phyloP scores from a whole-genome alignment of 2,797 vertebrate species.

The Sciurus vulgaris region DNA sequence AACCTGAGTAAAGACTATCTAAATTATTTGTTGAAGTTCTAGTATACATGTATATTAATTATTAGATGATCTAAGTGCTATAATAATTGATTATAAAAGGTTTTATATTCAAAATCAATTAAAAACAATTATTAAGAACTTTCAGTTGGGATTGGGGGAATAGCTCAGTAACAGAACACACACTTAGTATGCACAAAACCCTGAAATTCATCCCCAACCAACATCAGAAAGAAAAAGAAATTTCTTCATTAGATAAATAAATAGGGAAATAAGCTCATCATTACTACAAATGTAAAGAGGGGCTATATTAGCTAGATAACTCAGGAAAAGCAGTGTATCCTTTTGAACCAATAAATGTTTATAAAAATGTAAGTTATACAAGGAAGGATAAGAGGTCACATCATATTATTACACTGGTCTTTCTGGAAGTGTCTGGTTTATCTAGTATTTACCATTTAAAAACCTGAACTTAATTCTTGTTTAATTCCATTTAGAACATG shows the following conservation, averaged over 20 bases:
- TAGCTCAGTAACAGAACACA: neutral
- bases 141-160: neutral
- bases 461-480: constrained; percentile 35
- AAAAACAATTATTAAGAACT: constrained; percentile 19
- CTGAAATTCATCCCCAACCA: neutral
- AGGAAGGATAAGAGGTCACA: neutral
- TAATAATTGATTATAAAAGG: neutral
- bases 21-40: constrained; percentile 50
- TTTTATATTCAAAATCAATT: constrained; percentile 48
- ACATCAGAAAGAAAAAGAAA: neutral
- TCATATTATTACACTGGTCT: neutral
- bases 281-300: neutral
- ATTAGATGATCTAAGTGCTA: constrained; percentile 16
- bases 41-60: constrained; percentile 53
- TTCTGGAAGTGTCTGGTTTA: neutral
- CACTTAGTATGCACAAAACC: neutral
- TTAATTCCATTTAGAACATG: constrained; percentile 14
- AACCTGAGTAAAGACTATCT: neutral
- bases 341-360: constrained; percentile 41
- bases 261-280: neutral
- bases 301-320: neutral
- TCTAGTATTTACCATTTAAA: constrained; percentile 10
- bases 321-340: neutral
- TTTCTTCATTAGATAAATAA: neutral
- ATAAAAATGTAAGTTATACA: constrained; percentile 22